A percentile compares a stretch with the other conserved stretches of the same genome.
Evolutionary conservation across 2,113 vertebrate species (phyloP).

Genomic region (Tupaia tana): DNA sequence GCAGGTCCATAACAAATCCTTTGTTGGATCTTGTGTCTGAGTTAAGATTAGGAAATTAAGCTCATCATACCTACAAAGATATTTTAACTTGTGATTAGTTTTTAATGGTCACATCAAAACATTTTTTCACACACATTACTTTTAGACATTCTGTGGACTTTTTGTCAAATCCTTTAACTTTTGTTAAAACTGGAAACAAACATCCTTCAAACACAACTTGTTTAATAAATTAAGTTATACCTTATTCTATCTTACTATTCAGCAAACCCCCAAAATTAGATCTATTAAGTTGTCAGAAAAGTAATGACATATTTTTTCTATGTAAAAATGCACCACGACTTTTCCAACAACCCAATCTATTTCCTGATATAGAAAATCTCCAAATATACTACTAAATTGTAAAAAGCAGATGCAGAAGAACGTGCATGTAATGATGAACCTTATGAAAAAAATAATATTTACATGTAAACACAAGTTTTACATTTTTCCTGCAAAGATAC

Average conservation of each 20-base stretch:
- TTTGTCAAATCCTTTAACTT: background rate
- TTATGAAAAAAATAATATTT: conserved; percentile 7
- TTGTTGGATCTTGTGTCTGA: conserved; percentile 4
- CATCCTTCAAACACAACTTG: background rate
- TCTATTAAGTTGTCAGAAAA: too few relatives aligned
- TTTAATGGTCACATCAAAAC: conserved; percentile 10
- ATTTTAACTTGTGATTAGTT: background rate
- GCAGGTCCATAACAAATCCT: conserved; percentile 29
- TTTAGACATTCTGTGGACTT: conserved; percentile 27
- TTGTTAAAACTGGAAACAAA: conserved; percentile 17
- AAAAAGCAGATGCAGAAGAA: background rate
- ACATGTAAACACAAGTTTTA: background rate
- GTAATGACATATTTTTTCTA: too few relatives aligned
- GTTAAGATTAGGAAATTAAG: conserved; percentile 21
- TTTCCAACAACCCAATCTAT: background rate
- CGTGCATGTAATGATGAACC: background rate
- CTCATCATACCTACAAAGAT: conserved; percentile 14
- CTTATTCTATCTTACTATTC: background rate
- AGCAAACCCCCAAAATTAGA: background rate
- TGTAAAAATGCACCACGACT: too few relatives aligned
- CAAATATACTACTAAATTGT: conserved; percentile 5
- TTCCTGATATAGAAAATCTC: conserved; percentile 31
- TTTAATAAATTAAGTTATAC: background rate
- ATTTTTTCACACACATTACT: background rate
- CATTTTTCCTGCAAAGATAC: conserved; percentile 5